phyloP scores from a whole-genome alignment of 2,888 invertebrate species.

The Alitta virens region DNA sequence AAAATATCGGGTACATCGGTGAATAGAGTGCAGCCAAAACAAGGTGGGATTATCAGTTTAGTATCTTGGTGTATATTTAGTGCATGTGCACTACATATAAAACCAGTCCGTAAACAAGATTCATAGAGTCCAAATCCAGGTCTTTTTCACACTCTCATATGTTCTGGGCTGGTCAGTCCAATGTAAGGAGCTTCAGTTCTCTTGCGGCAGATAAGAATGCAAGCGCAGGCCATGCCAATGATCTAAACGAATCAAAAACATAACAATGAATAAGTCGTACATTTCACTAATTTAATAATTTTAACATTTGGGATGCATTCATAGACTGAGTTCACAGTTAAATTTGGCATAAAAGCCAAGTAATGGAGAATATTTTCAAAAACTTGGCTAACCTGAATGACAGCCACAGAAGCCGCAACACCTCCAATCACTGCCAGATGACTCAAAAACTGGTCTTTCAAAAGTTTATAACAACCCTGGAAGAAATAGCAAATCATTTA shows the following conservation, averaged over 20 bases:
- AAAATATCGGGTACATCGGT: too few species aligned
- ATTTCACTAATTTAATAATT: too few species aligned
- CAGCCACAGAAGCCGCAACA: slow-evolving; percentile 42
- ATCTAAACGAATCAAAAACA: too few species aligned
- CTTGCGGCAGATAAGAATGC: slow-evolving; percentile 45
- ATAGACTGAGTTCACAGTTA: too few species aligned
- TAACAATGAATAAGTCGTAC: too few species aligned
- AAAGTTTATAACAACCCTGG: slow-evolving; percentile 44
- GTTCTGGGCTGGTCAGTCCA: slow-evolving; percentile 21
- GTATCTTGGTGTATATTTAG: too few species aligned
- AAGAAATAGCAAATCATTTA: slow-evolving; percentile 3
- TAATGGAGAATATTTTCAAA: neutral
- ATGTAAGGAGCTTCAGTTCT: slow-evolving; percentile 38
- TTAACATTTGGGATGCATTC: neutral
- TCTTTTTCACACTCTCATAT: slow-evolving; percentile 20
- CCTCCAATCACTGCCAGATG: slow-evolving; percentile 46
- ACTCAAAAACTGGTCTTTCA: slow-evolving; percentile 38
- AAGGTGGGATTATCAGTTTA: too few species aligned
- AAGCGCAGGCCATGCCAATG: slow-evolving; percentile 47
- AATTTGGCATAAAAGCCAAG: neutral
- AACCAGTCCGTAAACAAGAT: too few species aligned
- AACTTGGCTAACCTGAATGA: slow-evolving; percentile 41
- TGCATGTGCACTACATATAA: too few species aligned
- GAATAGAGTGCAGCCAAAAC: too few species aligned
- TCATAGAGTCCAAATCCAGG: neutral